Conservation (phyloP, 2,888 invertebrate genomes). For the Parascotia fuliginaria region DNA sequence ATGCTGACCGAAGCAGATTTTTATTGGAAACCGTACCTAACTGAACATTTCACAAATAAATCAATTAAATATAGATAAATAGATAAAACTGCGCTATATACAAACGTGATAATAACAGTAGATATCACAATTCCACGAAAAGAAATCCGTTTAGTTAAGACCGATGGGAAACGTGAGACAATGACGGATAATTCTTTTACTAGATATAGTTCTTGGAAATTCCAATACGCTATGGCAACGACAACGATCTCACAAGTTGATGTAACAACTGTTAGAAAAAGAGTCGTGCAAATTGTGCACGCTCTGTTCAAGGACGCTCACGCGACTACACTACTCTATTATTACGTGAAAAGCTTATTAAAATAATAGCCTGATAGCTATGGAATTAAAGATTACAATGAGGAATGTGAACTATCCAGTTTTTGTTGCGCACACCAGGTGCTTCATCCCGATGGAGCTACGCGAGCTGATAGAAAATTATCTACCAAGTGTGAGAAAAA, state of each 20-base stretch:
- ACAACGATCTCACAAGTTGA: slow-evolving; percentile 50
- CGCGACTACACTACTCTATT: slow-evolving; percentile 54
- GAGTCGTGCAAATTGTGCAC: slow-evolving; percentile 70
- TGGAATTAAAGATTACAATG: slow-evolving; percentile 65
- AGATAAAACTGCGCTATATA: too few relatives aligned
- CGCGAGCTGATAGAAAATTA: slow-evolving; percentile 45
- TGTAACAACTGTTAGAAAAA: slow-evolving; percentile 54
- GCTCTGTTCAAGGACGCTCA: slow-evolving; percentile 71
- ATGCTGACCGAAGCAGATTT: too few relatives aligned
- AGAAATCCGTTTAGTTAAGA: slow-evolving; percentile 18
- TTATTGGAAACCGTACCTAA: too few relatives aligned
- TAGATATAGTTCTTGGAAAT: slow-evolving; percentile 47
- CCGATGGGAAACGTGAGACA: slow-evolving; percentile 50
- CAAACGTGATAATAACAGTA: slow-evolving; percentile 7
- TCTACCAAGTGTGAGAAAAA: slow-evolving; percentile 37
- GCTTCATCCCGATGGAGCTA: slow-evolving; percentile 37
- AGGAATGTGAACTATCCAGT: slow-evolving; percentile 69
- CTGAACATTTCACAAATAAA: too few relatives aligned
- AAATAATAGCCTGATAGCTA: slow-evolving; percentile 62
- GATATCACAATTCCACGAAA: slow-evolving; percentile 16
- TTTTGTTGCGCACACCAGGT: slow-evolving; percentile 46
- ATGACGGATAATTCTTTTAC: slow-evolving; percentile 46
- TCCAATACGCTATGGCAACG: slow-evolving; percentile 44
- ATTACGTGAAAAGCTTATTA: slow-evolving; percentile 70
- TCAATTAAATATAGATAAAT: too few relatives aligned